phyloP scores from a whole-genome alignment of 37 sponge, comb jelly and placozoan species.

The Cliona cf. orientalis region DNA sequence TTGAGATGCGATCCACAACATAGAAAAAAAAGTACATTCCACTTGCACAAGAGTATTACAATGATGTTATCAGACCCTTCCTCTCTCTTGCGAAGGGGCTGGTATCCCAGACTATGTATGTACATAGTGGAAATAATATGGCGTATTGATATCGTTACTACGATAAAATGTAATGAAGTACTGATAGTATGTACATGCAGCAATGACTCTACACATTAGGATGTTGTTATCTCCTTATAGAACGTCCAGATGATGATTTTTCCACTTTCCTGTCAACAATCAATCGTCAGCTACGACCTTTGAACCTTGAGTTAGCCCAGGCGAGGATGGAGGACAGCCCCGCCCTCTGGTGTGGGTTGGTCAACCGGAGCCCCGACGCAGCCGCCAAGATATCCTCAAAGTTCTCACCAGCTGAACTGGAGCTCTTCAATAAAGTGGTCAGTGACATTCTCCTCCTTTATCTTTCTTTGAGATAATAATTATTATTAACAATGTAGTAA shows the following conservation, averaged over 20 bases:
- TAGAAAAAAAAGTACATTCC: too few relatives aligned
- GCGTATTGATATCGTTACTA: too few relatives aligned
- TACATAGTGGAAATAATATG: too few relatives aligned
- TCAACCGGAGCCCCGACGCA: conserved; percentile 51
- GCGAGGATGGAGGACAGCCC: conserved; percentile 46
- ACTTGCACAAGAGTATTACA: too few relatives aligned
- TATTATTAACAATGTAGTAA: too few relatives aligned
- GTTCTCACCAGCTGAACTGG: conserved; percentile 48
- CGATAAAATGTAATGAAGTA: too few relatives aligned
- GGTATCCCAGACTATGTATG: too few relatives aligned
- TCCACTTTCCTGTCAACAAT: conserved; percentile 6
- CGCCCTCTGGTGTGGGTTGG: conserved; percentile 47
- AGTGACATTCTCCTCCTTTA: neutral
- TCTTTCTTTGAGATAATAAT: too few relatives aligned
- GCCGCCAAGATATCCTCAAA: conserved; percentile 58
- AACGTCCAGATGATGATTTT: neutral
- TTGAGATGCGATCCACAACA: too few relatives aligned
- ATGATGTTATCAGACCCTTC: too few relatives aligned
- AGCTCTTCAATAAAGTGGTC: conserved; percentile 62
- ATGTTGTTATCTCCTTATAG: neutral
- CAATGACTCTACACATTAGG: neutral
- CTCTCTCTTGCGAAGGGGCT: too few relatives aligned
- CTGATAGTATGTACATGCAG: too few relatives aligned
- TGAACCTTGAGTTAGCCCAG: conserved; percentile 33
- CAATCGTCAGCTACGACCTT: conserved; percentile 36